phyloP scores from a whole-genome alignment of 2,888 invertebrate genomes.

The Megamerina dolium region DNA sequence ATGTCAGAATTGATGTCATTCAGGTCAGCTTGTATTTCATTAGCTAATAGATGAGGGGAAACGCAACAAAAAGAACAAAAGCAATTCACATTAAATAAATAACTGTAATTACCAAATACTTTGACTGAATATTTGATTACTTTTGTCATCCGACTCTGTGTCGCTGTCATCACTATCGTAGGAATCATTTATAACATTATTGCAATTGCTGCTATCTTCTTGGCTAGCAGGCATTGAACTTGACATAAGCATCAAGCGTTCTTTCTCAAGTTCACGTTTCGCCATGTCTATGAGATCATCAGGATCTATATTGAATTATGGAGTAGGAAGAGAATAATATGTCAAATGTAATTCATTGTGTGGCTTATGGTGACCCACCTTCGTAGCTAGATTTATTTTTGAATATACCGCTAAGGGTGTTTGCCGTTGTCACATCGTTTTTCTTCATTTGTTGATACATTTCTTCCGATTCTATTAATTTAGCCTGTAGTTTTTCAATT shows the following conservation, averaged over 20 bases:
- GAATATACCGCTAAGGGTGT: not conserved
- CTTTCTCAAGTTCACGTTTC: slow-evolving; percentile 70
- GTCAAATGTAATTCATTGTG: not conserved
- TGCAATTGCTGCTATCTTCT: slow-evolving; percentile 55
- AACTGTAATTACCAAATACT: too few relatives aligned
- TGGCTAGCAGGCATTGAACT: slow-evolving; percentile 48
- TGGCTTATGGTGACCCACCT: not conserved
- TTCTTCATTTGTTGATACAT: slow-evolving; percentile 68
- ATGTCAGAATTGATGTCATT: slow-evolving; percentile 89
- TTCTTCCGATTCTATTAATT: slow-evolving; percentile 80
- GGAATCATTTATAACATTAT: slow-evolving; percentile 55
- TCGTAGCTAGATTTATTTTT: not conserved
- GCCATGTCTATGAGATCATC: slow-evolving; percentile 65
- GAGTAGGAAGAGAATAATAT: not conserved
- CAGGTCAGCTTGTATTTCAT: slow-evolving; percentile 69
- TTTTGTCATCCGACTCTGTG: slow-evolving; percentile 59
- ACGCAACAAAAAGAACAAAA: not conserved
- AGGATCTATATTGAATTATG: slow-evolving; percentile 40
- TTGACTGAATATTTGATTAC: too few relatives aligned
- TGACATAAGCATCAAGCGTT: slow-evolving; percentile 51
- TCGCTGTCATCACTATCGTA: slow-evolving; percentile 53
- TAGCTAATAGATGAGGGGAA: slow-evolving; percentile 39
- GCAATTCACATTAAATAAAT: too few relatives aligned
- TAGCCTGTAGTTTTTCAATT: slow-evolving; percentile 83
- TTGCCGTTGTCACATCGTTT: slow-evolving; percentile 15